Evolutionary conservation across 1,140 invertebrate species (phyloP).

Genomic region (Delia radicum): DNA sequence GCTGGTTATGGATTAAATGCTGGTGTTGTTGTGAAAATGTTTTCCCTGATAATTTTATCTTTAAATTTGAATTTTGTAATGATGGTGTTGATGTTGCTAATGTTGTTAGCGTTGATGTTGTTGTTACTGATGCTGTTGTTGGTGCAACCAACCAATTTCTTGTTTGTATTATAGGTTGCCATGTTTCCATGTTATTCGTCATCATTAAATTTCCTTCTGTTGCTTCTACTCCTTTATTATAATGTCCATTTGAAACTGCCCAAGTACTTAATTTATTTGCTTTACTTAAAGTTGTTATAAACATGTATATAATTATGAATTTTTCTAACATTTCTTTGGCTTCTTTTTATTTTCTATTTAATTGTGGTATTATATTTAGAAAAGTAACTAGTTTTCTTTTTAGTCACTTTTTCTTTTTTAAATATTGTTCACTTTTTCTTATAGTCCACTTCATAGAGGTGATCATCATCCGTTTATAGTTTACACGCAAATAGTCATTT

Average conservation of each 20-base stretch:
- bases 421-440: not conserved
- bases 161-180: not conserved
- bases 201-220: not conserved
- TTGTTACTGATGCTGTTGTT: conserved; percentile 1
- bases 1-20: not conserved
- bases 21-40: not conserved
- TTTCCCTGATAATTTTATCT: conserved; percentile 29
- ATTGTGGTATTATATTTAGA: not conserved
- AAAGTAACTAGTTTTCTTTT: not conserved
- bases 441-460: not conserved
- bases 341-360: not conserved
- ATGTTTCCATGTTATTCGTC: not conserved
- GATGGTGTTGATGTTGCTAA: not conserved
- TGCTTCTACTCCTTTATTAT: not conserved
- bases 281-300: not conserved
- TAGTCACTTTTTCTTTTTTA: not conserved
- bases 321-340: not conserved
- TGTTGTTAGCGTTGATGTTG: not conserved
- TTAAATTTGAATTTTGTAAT: conserved; percentile 35
- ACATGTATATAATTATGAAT: not conserved
- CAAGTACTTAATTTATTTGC: not conserved
- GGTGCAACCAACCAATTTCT: not conserved
- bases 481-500: not conserved
- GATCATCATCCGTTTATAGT: conserved; percentile 13
- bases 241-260: not conserved